Base-by-base conservation (phyloP, 2,888 invertebrate species). In the Cheilosia grossa region DNA sequence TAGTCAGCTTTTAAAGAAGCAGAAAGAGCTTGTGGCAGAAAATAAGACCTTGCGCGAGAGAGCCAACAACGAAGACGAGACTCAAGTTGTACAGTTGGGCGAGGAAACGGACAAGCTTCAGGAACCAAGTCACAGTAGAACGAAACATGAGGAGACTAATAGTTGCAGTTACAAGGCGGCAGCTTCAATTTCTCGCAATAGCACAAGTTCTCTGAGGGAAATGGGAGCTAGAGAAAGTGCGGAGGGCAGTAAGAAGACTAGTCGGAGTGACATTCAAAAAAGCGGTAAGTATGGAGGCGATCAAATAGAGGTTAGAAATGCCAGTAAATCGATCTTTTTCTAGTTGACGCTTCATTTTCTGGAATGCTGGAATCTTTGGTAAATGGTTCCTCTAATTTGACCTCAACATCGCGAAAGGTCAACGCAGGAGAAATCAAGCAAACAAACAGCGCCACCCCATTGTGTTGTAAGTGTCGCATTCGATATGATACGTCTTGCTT, bases 11-110 rank as follows among this genome's bases (percentile, higher is more conserved):
- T 94, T 97, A 88, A 94, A 95, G 13, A 94, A 96, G 88, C 97
- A 97, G 91, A 95, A 95, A 89, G 96, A 97, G 89, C 95, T 96
- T 89, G 93, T 95, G 33, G 93, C 95, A 64, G 97, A 97, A 91
- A 95, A 97, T 75, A 96, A 80, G 4, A 21, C 53, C 0, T 37
- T 83, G 17, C 83, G 69, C 1, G 83, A 83, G 27, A 74, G 66
- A 42, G 15, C 17, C 10, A 73, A 30, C 27, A 73, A 30, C 17
- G 82, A 72, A 4, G 82, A 77, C 42, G 44, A 47, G n/a, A 59
- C 54, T 40, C 53, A 53, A 24, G 54, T 59, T n/a, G 63, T 67
- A 0, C 66, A 78, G 17, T 51, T 73, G 49, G 73, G 73, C 1
- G 78, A 82, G 24, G 73, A 78, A 5, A 30, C 24, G 2, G 73